Percentiles rank a stretch among this genome's conserved stretches.
Evolutionary conservation across 2,113 vertebrate genomes (phyloP).

Genomic region (Telmatochromis sp.): DNA sequence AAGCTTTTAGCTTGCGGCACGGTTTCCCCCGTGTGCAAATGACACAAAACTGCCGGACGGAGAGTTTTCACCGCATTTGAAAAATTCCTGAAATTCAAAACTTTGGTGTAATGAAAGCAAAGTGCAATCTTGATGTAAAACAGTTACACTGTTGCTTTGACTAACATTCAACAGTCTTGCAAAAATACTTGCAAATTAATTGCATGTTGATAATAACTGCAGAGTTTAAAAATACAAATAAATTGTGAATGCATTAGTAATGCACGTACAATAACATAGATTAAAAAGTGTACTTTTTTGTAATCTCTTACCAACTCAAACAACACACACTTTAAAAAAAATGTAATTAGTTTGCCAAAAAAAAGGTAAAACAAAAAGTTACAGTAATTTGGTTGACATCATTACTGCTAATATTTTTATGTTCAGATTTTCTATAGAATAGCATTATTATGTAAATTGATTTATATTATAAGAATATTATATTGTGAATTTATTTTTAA

Average conservation of each 20-base stretch:
- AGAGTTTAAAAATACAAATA: not conserved
- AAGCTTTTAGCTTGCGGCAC: not conserved
- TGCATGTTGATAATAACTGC: not conserved
- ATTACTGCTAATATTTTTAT: not conserved
- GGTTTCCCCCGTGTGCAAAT: not conserved
- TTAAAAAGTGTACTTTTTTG: not conserved
- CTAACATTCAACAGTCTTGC: not conserved
- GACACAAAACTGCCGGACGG: not conserved
- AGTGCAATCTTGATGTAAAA: not conserved
- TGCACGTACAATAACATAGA: not conserved
- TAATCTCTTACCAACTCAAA: not conserved
- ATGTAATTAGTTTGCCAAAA: not conserved
- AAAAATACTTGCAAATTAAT: not conserved
- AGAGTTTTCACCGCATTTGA: not conserved
- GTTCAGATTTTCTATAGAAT: not conserved
- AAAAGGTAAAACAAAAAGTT: not conserved
- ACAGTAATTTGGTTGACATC: not conserved
- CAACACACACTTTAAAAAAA: not conserved
- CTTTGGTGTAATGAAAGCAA: not conserved
- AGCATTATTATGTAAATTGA: not conserved
- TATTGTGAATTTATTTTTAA: not conserved
- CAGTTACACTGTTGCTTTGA: not conserved
- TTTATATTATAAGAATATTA: not conserved
- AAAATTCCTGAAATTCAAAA: not conserved
- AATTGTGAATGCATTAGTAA: not conserved